A percentile compares a stretch with the other conserved stretches of the same genome.
Conservation (phyloP, 2,113 vertebrate genomes). For the Myotis brandtii region DNA sequence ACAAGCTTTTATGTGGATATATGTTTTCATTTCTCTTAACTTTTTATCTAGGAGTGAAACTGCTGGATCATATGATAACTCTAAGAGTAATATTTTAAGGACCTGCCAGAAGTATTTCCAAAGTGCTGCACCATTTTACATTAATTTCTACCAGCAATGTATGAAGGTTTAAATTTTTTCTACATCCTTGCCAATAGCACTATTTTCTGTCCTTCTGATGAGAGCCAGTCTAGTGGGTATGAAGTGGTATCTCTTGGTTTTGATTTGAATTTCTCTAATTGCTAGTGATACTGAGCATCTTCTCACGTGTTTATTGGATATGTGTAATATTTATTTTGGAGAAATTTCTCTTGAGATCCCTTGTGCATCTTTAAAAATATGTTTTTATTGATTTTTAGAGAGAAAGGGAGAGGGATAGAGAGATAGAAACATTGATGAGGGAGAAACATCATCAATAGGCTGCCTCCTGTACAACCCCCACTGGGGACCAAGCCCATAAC, state of each 20-base stretch:
- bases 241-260: not conserved
- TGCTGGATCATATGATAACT: not conserved
- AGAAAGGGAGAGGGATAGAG: too few species aligned
- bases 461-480: too few species aligned
- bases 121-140: not conserved
- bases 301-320: not conserved
- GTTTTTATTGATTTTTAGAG: too few species aligned
- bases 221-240: not conserved
- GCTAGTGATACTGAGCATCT: not conserved
- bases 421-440: too few species aligned
- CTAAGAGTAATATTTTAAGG: not conserved
- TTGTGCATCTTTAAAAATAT: not conserved
- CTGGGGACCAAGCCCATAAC: too few species aligned
- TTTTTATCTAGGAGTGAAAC: not conserved
- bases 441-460: too few species aligned
- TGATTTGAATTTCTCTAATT: not conserved
- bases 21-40: not conserved
- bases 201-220: not conserved
- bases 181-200: not conserved
- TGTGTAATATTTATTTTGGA: not conserved
- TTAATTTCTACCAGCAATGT: too few species aligned
- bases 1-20: not conserved
- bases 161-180: not conserved
- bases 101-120: not conserved
- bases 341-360: not conserved